Base-by-base conservation (phyloP, 2,888 invertebrate genomes). In the Hydraecia micacea region DNA sequence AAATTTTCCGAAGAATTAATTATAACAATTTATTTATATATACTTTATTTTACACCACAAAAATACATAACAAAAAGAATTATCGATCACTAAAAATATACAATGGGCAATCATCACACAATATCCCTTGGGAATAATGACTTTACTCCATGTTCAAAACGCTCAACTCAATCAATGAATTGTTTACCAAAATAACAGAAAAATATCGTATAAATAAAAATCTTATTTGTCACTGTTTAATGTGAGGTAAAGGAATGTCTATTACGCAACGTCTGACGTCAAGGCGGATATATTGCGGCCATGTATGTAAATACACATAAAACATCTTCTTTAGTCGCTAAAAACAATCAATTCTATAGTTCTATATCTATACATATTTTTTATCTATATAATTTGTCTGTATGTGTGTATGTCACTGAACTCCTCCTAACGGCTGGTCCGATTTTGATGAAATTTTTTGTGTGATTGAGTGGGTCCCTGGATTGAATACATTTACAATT, bases 181-280 rank as follows among this genome's bases (percentile, higher is more conserved):
- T 32, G 0, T 36, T 28, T 8, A n/a, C 36, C 36, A 21, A 49
- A n/a, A 42, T n/a, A 72, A 32, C 42, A 72, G 25, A 32, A 13
- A 32, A 4, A 36, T 3, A 36, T 36, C 36, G n/a, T n/a, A n/a
- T n/a, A n/a, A n/a, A 36, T 65, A 63, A 78, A 69, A 25, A 13
- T 55, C 9, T 42, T 67, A 36, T 63, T 46, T 78, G 63, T 69
- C 78, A 78, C 55, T 2, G 21, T 69, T 52, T 32, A 18, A 76
- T 52, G 9, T 36, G 21, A 65, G 39, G 18, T 18, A 28, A 63
- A 63, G 63, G 79, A 78, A 78, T 78, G 11, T 46, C 0, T 9
- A 28, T 78, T 78, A 25, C 79, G 78, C 13, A 78, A 78, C 18
- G 2, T 0, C 7, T 78, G 79, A 78, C 79, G 78, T 78, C 78